Percentiles rank a stretch among this genome's conserved stretches.
These are phyloP conservation scores for Stramonita haemastoma DNA, from an alignment of 2,888 invertebrate genomes.

Conservation along the genomic window DNA sequence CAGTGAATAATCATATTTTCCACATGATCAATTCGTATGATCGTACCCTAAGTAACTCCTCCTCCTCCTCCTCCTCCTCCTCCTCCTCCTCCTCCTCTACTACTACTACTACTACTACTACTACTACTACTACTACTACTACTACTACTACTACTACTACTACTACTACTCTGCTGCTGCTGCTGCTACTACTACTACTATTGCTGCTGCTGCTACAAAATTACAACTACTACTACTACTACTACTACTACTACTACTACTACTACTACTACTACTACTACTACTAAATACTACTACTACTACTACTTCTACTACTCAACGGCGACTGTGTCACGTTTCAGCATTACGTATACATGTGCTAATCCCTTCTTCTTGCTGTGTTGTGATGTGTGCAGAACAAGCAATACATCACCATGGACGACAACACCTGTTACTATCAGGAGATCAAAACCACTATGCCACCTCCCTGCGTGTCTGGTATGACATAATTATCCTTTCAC, in stretches of 20 bases:
- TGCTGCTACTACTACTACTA: too few relatives aligned
- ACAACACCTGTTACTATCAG: conserved; percentile 6
- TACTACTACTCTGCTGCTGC: not conserved
- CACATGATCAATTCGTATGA: too few relatives aligned
- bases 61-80: too few relatives aligned
- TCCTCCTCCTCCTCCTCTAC: too few relatives aligned
- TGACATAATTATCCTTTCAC: not conserved
- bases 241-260: not conserved
- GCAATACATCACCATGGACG: conserved; percentile 6
- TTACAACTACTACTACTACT: too few relatives aligned
- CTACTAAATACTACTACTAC: not conserved
- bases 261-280: not conserved
- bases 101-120: not conserved
- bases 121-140: not conserved
- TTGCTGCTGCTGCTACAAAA: too few relatives aligned
- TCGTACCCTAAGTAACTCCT: too few relatives aligned
- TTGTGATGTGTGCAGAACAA: not conserved
- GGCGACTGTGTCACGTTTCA: too few relatives aligned
- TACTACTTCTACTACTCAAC: too few relatives aligned
- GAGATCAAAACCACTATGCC: conserved; percentile 21
- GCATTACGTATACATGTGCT: too few relatives aligned
- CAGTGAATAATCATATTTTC: too few relatives aligned
- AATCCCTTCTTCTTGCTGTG: not conserved
- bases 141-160: not conserved
- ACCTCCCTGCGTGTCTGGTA: conserved; percentile 5